phyloP scores from a whole-genome alignment of 2,113 vertebrate species.

The Ailurus styani region DNA sequence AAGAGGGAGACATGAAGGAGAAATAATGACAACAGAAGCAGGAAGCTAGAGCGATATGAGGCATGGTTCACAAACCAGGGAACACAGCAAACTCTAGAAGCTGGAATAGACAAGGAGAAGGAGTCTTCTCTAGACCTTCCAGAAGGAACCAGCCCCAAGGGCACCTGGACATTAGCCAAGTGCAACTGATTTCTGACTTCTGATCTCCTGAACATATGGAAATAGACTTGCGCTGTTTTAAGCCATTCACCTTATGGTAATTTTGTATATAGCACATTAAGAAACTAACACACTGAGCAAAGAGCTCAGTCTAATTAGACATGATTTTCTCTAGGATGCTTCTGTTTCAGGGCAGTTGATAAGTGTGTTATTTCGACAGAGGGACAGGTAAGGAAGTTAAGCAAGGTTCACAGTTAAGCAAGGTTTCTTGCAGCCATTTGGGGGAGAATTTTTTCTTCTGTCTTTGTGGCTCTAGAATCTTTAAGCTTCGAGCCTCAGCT shows the following conservation, averaged over 20 bases:
- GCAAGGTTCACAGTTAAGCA: neutral
- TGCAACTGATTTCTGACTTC: neutral
- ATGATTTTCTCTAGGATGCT: neutral
- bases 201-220: neutral
- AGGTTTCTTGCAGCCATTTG: neutral
- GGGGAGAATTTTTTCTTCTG: neutral
- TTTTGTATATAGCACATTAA: neutral
- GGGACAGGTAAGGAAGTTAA: neutral
- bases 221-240: neutral
- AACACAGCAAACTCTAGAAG: neutral
- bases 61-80: neutral
- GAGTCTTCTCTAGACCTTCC: neutral
- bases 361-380: neutral
- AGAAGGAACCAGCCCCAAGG: neutral
- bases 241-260: neutral
- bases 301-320: neutral
- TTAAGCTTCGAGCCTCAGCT: neutral
- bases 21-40: neutral
- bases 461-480: neutral
- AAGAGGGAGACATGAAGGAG: neutral
- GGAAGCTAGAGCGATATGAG: neutral
- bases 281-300: neutral
- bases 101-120: neutral
- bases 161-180: neutral
- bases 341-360: neutral